These are phyloP conservation scores for Notodonta dromedarius DNA, from an alignment of 2,888 invertebrate species.

Conservation along the genomic window DNA sequence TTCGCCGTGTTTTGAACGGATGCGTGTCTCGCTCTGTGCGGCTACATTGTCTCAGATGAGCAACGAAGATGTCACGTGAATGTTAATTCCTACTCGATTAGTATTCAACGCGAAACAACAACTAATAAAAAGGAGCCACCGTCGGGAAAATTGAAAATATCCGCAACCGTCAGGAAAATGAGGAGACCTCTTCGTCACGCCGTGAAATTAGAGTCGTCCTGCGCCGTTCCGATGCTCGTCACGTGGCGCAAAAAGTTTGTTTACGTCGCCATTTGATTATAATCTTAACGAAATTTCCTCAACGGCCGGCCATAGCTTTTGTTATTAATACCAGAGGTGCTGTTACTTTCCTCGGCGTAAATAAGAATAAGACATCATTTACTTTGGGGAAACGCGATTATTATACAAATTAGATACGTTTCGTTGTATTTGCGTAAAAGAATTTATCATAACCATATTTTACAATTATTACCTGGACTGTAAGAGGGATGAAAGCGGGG, in stretches of 20 bases:
- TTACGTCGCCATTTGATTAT: conserved; percentile 77
- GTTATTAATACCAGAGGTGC: conserved; percentile 43
- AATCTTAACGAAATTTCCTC: conserved; percentile 61
- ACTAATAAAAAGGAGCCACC: conserved; percentile 80
- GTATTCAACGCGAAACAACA: conserved; percentile 81
- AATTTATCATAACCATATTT: conserved; percentile 10
- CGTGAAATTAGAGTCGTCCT: conserved; percentile 74
- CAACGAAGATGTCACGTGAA: conserved; percentile 64
- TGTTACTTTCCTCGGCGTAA: conserved; percentile 33
- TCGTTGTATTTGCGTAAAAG: conserved; percentile 23
- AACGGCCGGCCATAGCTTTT: conserved; percentile 52
- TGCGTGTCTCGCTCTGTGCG: conserved; percentile 19
- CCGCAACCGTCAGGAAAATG: conserved; percentile 81
- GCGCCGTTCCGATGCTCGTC: conserved; percentile 64
- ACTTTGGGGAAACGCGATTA: conserved; percentile 36
- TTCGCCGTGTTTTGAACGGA: conserved; percentile 24
- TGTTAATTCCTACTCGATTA: conserved; percentile 72
- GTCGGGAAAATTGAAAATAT: conserved; percentile 82
- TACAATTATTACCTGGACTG: background rate
- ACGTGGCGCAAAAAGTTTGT: conserved; percentile 75
- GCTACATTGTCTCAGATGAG: conserved; percentile 49
- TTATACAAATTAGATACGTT: conserved; percentile 39
- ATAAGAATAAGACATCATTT: conserved; percentile 42
- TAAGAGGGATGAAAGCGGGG: background rate
- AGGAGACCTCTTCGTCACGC: conserved; percentile 74